A percentile compares a stretch with the other conserved stretches of the same genome.
Evolutionary conservation across 2,888 invertebrate genomes (phyloP).

Genomic region (Ophraella communa): DNA sequence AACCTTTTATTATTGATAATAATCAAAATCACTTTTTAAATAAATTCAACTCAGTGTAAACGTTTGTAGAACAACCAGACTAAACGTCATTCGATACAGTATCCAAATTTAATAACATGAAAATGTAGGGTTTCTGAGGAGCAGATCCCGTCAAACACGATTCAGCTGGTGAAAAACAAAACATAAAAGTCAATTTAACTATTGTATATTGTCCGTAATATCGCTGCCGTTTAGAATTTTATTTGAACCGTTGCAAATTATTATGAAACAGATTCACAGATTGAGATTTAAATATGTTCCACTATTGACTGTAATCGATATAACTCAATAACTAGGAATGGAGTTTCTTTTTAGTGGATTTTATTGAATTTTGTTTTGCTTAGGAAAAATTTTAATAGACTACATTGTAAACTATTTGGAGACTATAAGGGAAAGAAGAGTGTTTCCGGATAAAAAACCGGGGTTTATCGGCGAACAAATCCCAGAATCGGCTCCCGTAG

Average conservation of each 20-base stretch:
- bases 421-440: constrained; percentile 85
- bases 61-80: background rate
- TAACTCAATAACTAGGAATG: too few relatives aligned
- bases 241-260: constrained; percentile 28
- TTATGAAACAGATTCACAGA: too few relatives aligned
- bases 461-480: constrained; percentile 89
- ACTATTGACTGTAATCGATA: background rate
- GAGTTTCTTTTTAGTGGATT: too few relatives aligned
- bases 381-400: constrained; percentile 91
- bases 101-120: background rate
- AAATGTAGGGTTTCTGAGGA: background rate
- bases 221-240: constrained; percentile 33
- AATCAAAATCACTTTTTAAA: background rate
- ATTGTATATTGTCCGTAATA: constrained; percentile 39
- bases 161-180: constrained; percentile 7
- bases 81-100: background rate
- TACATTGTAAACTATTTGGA: constrained; percentile 97
- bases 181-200: constrained; percentile 42
- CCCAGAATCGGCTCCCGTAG: constrained; percentile 84
- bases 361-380: background rate
- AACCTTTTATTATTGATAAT: too few relatives aligned
- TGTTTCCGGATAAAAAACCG: constrained; percentile 93
- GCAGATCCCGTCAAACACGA: background rate
- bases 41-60: background rate
- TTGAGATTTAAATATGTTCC: too few relatives aligned